A percentile compares a stretch with the other conserved stretches of the same genome.
These are phyloP conservation scores for Gnathonemus echidnorhynchus DNA, from an alignment of 2,113 vertebrate genomes.

Conservation along the genomic window DNA sequence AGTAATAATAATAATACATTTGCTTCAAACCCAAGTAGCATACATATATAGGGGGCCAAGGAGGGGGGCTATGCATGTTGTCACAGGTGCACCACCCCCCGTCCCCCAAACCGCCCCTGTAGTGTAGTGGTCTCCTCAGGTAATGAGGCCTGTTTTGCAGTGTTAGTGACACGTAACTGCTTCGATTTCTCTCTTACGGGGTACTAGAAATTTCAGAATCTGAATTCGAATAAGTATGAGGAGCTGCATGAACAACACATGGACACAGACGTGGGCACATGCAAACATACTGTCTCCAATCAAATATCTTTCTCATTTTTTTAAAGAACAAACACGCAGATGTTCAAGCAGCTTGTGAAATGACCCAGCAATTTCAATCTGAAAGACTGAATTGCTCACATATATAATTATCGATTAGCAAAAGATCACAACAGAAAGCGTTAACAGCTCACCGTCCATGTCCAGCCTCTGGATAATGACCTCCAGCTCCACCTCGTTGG, in stretches of 20 bases:
- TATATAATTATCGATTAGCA: not conserved
- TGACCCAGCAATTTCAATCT: not conserved
- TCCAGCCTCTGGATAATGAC: slow-evolving; percentile 81
- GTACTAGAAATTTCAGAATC: not conserved
- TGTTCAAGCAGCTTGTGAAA: not conserved
- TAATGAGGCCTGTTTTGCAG: not conserved
- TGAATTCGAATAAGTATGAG: not conserved
- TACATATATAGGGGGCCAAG: not conserved
- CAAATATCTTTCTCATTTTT: not conserved
- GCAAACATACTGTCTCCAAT: not conserved
- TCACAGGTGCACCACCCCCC: too few relatives aligned
- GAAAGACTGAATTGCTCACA: not conserved
- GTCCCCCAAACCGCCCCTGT: not conserved
- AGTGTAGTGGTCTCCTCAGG: not conserved
- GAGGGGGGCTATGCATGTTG: too few relatives aligned
- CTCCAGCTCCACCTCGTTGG: slow-evolving; percentile 81
- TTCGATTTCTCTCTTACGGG: not conserved
- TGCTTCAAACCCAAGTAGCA: not conserved
- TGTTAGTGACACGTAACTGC: not conserved
- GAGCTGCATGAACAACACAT: not conserved
- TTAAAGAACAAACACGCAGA: not conserved
- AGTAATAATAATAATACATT: not conserved
- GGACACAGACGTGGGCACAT: not conserved
- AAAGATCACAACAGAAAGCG: not conserved
- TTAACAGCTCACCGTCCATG: slow-evolving; percentile 69